Conservation (phyloP, 1,140 invertebrate species). For the Phenacoccus solenopsis region DNA sequence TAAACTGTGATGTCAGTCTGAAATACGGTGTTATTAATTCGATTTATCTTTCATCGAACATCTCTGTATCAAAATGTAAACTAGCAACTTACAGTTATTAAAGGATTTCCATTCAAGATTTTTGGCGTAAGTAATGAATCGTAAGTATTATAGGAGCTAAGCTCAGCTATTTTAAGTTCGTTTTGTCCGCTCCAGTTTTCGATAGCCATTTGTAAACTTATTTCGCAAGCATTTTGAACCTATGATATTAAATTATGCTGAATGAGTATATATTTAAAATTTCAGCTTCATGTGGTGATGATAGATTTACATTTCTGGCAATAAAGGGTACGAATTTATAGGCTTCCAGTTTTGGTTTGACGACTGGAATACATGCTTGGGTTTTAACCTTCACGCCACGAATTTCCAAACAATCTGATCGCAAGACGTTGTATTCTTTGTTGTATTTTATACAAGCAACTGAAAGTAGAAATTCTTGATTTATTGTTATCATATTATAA, state of each 20-base stretch:
- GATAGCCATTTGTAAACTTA: neutral
- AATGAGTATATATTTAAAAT: neutral
- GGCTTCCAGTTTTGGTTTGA: neutral
- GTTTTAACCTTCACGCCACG: neutral
- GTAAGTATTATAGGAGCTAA: neutral
- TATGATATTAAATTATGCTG: neutral
- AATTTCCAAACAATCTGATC: neutral
- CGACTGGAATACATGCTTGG: neutral
- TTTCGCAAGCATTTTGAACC: neutral
- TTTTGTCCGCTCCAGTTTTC: slow-evolving; percentile 2
- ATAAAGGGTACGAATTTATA: neutral
- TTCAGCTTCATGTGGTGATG: too few relatives aligned
- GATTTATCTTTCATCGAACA: too few relatives aligned
- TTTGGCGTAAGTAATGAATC: neutral
- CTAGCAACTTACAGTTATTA: neutral
- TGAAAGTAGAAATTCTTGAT: too few relatives aligned
- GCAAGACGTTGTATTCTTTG: neutral
- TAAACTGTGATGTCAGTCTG: neutral
- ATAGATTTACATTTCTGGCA: neutral
- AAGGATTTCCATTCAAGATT: neutral
- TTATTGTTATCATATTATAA: too few relatives aligned
- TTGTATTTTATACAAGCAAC: neutral
- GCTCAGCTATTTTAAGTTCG: neutral
- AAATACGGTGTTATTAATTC: too few relatives aligned
- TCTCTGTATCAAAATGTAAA: too few relatives aligned